Percentiles rank a stretch among this genome's conserved stretches.
phyloP scores from a whole-genome alignment of 2,113 vertebrate species.

The Thalassoma bifasciatum region DNA sequence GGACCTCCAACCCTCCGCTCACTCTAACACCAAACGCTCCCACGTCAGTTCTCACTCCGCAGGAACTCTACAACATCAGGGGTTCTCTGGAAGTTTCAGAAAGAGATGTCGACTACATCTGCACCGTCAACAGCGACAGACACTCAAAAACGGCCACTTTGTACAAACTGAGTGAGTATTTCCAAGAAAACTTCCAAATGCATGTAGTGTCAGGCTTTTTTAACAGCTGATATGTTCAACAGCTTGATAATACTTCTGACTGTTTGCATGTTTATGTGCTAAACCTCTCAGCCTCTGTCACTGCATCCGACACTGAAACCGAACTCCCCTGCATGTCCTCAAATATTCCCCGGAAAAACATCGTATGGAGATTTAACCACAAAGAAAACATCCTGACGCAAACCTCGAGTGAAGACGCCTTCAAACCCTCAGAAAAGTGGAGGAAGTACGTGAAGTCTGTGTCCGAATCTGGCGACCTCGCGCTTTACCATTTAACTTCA shows the following conservation, averaged over 20 bases:
- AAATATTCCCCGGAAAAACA: rapidly evolving
- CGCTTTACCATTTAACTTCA: constrained; percentile 5
- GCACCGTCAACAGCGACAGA: constrained; percentile 27
- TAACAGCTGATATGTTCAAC: too few species aligned
- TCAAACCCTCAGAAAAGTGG: constrained; percentile 21
- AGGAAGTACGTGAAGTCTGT: constrained; percentile 21
- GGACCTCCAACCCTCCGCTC: not conserved
- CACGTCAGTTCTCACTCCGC: not conserved
- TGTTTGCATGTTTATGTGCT: not conserved
- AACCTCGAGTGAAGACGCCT: rapidly evolving
- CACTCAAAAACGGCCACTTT: constrained; percentile 17
- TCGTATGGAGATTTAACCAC: constrained; percentile 46
- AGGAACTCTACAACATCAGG: constrained; percentile 58
- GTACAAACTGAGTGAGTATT: not conserved
- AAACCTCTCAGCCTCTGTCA: constrained; percentile 30
- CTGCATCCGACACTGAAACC: not conserved
- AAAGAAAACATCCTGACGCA: constrained; percentile 14
- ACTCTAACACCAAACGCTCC: not conserved
- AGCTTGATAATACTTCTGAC: too few species aligned
- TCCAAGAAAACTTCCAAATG: too few species aligned
- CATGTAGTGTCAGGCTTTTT: too few species aligned
- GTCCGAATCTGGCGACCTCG: constrained; percentile 30
- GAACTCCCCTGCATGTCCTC: constrained; percentile 39
- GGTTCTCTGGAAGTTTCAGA: constrained; percentile 34
- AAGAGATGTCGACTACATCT: constrained; percentile 28